phyloP scores from a whole-genome alignment of 1,140 invertebrate genomes.

The Apis mellifera region DNA sequence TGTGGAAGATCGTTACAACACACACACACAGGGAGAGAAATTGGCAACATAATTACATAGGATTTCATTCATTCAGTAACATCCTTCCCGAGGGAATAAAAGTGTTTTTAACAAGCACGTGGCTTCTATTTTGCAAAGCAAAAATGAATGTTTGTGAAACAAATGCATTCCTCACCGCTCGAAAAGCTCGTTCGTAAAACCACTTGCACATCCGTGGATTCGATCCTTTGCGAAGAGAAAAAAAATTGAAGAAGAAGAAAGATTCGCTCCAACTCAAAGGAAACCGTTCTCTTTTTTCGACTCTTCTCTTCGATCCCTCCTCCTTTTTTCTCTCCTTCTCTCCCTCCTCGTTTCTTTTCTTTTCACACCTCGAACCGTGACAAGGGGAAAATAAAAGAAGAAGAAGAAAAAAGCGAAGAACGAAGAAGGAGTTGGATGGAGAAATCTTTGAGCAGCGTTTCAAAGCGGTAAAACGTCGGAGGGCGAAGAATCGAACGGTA shows the following conservation, averaged over 20 bases:
- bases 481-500: slow-evolving; percentile 26
- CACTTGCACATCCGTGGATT: background rate
- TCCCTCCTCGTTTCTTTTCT: background rate
- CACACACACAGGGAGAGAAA: background rate
- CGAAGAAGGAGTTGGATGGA: slow-evolving; percentile 9
- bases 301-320: background rate
- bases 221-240: background rate
- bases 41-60: background rate
- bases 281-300: background rate
- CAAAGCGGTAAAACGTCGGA: slow-evolving; percentile 21
- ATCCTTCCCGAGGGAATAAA: too few relatives aligned
- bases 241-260: background rate
- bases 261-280: slow-evolving; percentile 25
- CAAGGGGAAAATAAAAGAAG: background rate
- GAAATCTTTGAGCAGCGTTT: slow-evolving; percentile 19
- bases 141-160: background rate
- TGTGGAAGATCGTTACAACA: too few relatives aligned
- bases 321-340: background rate
- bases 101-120: background rate
- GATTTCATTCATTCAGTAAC: background rate
- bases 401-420: background rate
- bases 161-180: background rate
- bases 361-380: background rate
- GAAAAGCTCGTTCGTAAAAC: background rate
- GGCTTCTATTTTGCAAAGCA: background rate